Percentiles rank a stretch among this genome's conserved stretches.
These are phyloP conservation scores for Saxidomus purpurata DNA, from an alignment of 1,140 invertebrate genomes.

Conservation along the genomic window DNA sequence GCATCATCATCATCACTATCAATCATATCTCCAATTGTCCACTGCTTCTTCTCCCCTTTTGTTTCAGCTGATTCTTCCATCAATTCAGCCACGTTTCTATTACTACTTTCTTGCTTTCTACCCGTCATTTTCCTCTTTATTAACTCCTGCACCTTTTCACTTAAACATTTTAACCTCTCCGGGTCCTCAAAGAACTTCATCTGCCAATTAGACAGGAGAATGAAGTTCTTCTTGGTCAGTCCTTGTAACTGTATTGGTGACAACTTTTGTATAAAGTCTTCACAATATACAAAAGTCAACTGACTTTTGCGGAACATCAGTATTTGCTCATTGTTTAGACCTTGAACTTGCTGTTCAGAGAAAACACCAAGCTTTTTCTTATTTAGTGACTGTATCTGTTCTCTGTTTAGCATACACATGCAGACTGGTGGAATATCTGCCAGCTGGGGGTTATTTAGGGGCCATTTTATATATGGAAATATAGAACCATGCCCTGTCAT, in stretches of 20 bases:
- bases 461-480: constrained; percentile 55
- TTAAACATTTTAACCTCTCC: not conserved
- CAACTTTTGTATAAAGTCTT: not conserved
- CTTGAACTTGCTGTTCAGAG: constrained; percentile 11
- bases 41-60: not conserved
- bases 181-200: not conserved
- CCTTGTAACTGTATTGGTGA: not conserved
- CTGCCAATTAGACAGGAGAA: not conserved
- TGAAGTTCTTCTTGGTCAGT: not conserved
- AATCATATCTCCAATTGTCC: not conserved
- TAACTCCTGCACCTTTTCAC: not conserved
- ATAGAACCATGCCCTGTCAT: constrained; percentile 48
- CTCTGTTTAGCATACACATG: constrained; percentile 50
- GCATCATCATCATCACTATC: not conserved
- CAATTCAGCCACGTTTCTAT: not conserved
- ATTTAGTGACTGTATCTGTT: constrained; percentile 10
- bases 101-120: not conserved
- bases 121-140: not conserved
- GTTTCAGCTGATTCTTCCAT: not conserved
- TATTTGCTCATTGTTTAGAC: constrained; percentile 27
- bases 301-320: constrained; percentile 6
- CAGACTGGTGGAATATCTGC: not conserved
- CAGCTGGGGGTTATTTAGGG: not conserved
- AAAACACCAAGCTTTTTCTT: not conserved
- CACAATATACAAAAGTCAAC: not conserved